Percentiles rank a stretch among this genome's conserved stretches.
Evolutionary conservation across 2,888 invertebrate species (phyloP).

Genomic region (Liodrosophila aerea): DNA sequence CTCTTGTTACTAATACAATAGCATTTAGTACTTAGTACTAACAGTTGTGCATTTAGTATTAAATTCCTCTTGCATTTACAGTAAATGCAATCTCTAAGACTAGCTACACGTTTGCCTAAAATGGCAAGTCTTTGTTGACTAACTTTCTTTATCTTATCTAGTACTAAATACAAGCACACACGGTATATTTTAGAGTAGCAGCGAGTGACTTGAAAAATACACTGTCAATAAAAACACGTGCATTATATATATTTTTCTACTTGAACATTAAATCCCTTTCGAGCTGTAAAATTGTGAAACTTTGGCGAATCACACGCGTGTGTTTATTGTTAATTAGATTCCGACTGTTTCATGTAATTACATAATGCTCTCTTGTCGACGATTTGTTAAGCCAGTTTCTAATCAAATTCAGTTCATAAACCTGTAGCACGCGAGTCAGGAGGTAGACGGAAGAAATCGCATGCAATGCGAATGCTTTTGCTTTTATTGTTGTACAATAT

Average conservation of each 20-base stretch:
- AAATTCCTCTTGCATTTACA: too few species aligned
- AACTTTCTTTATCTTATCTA: conserved; percentile 21
- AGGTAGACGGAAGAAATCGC: conserved; percentile 4
- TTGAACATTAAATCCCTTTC: neutral
- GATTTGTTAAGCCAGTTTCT: conserved; percentile 11
- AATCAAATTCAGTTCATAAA: conserved; percentile 21
- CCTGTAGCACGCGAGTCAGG: conserved; percentile 43
- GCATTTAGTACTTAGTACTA: too few species aligned
- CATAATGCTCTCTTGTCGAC: conserved; percentile 7
- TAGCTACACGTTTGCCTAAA: neutral
- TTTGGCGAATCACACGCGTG: neutral
- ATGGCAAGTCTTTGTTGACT: neutral
- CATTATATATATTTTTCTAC: neutral
- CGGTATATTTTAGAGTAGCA: neutral
- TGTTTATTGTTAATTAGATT: neutral
- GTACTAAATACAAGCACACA: too few species aligned
- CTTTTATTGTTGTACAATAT: conserved; percentile 35
- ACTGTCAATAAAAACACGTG: conserved; percentile 36
- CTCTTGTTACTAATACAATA: too few species aligned
- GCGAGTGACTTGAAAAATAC: neutral
- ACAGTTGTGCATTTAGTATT: too few species aligned
- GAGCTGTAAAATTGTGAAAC: neutral
- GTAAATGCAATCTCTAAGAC: too few species aligned
- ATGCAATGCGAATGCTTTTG: conserved; percentile 8
- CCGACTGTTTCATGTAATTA: conserved; percentile 4